These are phyloP conservation scores for Todiramphus saurophagus DNA, from an alignment of 2,113 vertebrate species.

Conservation along the genomic window DNA sequence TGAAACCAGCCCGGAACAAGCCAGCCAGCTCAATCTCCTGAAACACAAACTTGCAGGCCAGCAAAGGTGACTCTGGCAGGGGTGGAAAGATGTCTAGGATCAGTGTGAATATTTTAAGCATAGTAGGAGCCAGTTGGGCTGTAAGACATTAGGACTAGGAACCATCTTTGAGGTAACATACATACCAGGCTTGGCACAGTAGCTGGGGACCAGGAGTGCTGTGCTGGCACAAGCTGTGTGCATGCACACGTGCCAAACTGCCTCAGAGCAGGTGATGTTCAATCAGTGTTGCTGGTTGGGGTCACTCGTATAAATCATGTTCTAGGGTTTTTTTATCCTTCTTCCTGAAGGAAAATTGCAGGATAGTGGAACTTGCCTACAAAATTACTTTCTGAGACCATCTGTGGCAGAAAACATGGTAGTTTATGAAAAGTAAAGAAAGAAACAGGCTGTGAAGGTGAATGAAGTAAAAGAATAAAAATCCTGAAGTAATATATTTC, in stretches of 20 bases:
- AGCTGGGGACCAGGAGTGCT: neutral
- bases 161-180: neutral
- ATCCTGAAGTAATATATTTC: neutral
- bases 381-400: neutral
- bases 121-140: neutral
- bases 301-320: neutral
- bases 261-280: neutral
- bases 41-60: neutral
- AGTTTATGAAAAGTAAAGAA: neutral
- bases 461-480: neutral
- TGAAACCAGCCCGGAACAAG: neutral
- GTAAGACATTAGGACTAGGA: neutral
- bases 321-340: neutral
- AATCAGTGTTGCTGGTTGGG: neutral
- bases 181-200: neutral
- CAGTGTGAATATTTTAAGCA: neutral
- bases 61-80: neutral
- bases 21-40: neutral
- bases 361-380: neutral
- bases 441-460: neutral
- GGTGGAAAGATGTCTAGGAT: neutral
- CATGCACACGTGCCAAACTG: accelerated
- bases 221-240: neutral
- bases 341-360: neutral
- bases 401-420: neutral